Conservation (phyloP, 2,113 vertebrate genomes). For the Procavia capensis region DNA sequence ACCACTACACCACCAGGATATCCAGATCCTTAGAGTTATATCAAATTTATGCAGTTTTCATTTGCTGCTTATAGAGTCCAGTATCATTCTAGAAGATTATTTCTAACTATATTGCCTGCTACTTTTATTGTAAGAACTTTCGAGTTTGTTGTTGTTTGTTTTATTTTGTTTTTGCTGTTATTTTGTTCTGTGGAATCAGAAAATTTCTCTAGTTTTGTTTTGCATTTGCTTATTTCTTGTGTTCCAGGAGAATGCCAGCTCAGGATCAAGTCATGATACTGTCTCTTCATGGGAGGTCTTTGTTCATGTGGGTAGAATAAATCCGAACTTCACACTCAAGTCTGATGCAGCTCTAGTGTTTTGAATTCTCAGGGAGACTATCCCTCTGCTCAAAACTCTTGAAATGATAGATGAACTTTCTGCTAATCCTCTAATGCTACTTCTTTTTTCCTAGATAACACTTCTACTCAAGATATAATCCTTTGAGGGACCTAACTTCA, state of each 20-base stretch:
- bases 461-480: not conserved
- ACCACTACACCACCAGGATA: too few species aligned
- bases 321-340: not conserved
- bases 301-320: not conserved
- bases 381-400: not conserved
- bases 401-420: not conserved
- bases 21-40: not conserved
- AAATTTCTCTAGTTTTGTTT: constrained; percentile 3
- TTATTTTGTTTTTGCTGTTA: not conserved
- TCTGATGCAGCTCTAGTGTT: not conserved
- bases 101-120: not conserved
- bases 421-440: not conserved
- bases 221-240: constrained; percentile 15
- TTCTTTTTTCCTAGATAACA: not conserved
- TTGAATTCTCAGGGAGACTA: not conserved
- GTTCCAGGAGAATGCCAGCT: not conserved
- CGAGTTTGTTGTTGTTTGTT: not conserved
- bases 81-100: not conserved
- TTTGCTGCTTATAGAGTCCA: not conserved
- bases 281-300: not conserved
- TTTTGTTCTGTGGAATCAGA: not conserved
- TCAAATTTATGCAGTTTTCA: not conserved
- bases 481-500: not conserved
- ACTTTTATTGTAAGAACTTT: not conserved
- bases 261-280: not conserved